These are phyloP conservation scores for Lateolabrax maculatus DNA, from an alignment of 2,797 vertebrate species.

Conservation along the genomic window DNA sequence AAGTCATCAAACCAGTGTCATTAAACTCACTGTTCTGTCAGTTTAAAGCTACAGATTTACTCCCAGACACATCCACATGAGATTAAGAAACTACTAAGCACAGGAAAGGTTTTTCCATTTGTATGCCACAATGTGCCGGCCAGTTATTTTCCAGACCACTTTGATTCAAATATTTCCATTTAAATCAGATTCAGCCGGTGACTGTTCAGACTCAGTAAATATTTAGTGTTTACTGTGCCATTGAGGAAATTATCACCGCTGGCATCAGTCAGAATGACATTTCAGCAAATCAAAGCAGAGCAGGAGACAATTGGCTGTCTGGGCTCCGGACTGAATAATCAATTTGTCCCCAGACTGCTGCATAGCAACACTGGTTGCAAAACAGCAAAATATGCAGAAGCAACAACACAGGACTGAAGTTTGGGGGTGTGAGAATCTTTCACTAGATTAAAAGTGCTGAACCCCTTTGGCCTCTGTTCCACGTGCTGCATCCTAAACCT, in stretches of 20 bases:
- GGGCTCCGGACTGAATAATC: slow-evolving; percentile 63
- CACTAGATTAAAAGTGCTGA: slow-evolving; percentile 22
- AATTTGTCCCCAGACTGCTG: slow-evolving; percentile 68
- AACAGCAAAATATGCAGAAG: slow-evolving; percentile 31
- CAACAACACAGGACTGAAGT: slow-evolving; percentile 21
- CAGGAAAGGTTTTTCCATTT: slow-evolving; percentile 8
- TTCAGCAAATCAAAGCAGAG: slow-evolving; percentile 69
- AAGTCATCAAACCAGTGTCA: neutral
- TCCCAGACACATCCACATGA: neutral
- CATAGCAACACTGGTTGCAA: slow-evolving; percentile 51
- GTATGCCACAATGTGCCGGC: neutral
- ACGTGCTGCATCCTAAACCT: neutral
- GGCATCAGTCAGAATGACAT: slow-evolving; percentile 68
- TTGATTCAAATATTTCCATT: slow-evolving; percentile 46
- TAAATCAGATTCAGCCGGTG: slow-evolving; percentile 40
- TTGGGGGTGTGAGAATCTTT: slow-evolving; percentile 28
- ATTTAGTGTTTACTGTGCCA: slow-evolving; percentile 67
- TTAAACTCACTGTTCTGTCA: neutral
- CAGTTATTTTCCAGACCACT: slow-evolving; percentile 27
- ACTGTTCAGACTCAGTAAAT: slow-evolving; percentile 59
- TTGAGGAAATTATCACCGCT: slow-evolving; percentile 57
- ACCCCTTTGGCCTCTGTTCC: slow-evolving; percentile 11
- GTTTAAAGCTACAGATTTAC: neutral
- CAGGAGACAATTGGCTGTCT: slow-evolving; percentile 66
- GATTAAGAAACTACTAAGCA: neutral